Conservation (phyloP, 2,888 invertebrate genomes). For the Orthonychiurus folsomi region DNA sequence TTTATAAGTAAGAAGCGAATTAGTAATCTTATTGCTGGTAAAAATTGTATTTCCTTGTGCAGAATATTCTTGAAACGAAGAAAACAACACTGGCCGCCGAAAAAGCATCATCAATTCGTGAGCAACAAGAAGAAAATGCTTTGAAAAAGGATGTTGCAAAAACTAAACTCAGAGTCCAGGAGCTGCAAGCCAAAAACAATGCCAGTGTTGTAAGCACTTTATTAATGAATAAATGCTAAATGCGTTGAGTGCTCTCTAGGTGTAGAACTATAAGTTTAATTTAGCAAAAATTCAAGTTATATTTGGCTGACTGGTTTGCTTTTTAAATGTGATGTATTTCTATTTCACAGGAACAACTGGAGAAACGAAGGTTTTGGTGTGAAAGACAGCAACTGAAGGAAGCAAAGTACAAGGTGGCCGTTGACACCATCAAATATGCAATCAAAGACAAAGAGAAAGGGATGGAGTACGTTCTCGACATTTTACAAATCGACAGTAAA, state of each 20-base stretch:
- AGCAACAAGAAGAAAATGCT: background rate
- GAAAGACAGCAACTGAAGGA: slow-evolving; percentile 16
- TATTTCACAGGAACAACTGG: slow-evolving; percentile 16
- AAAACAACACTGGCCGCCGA: background rate
- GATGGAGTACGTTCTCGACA: slow-evolving; percentile 27
- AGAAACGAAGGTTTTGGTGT: slow-evolving; percentile 18
- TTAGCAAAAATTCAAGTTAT: too few relatives aligned
- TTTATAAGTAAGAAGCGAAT: too few relatives aligned
- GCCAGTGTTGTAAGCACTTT: background rate
- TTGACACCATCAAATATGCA: background rate
- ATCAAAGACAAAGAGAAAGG: slow-evolving; percentile 29
- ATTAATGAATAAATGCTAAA: background rate
- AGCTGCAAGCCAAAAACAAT: background rate
- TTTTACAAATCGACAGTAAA: slow-evolving; percentile 27
- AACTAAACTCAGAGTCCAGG: background rate
- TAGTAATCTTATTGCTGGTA: too few relatives aligned
- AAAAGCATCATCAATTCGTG: background rate
- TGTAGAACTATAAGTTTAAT: too few relatives aligned
- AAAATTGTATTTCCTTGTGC: too few relatives aligned
- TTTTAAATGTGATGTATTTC: background rate
- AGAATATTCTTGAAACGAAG: background rate
- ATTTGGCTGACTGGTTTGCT: too few relatives aligned
- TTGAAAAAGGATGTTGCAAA: background rate
- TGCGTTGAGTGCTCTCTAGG: too few relatives aligned
- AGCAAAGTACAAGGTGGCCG: background rate